Conservation (phyloP, 30 jellyfish, hydroid and myxozoan species). For the Aurelia sp. region DNA sequence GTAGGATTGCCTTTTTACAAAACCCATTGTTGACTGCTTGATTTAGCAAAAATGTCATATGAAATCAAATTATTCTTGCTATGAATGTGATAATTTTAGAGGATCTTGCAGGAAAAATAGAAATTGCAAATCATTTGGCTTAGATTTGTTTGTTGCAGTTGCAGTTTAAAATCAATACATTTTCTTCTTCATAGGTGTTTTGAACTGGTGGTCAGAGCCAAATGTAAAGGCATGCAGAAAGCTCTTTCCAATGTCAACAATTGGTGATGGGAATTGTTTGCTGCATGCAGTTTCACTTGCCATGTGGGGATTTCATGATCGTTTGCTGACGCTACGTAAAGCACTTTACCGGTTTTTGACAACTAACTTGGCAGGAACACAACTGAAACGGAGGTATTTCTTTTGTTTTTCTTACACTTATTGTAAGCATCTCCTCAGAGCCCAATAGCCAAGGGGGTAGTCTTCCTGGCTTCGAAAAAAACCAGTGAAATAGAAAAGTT, state of each 20-base stretch:
- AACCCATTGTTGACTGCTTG: too few relatives aligned
- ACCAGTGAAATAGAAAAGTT: too few relatives aligned
- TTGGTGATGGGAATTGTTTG: slow-evolving; percentile 97
- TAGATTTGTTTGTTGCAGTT: not conserved
- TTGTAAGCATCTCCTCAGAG: too few relatives aligned
- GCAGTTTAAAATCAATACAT: not conserved
- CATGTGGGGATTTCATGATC: slow-evolving; percentile 97
- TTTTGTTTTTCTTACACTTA: too few relatives aligned
- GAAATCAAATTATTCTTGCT: too few relatives aligned
- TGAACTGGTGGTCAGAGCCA: slow-evolving; percentile 95
- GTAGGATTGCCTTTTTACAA: too few relatives aligned
- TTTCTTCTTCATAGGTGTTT: slow-evolving; percentile 54
- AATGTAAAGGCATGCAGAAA: slow-evolving; percentile 80
- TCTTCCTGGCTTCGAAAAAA: too few relatives aligned
- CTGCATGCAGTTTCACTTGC: slow-evolving; percentile 96
- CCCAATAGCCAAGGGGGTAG: too few relatives aligned
- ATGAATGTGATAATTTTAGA: not conserved
- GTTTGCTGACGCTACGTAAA: slow-evolving; percentile 80
- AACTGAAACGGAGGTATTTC: slow-evolving; percentile 70
- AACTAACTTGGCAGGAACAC: slow-evolving; percentile 52
- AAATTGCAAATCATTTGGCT: not conserved
- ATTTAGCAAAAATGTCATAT: too few relatives aligned
- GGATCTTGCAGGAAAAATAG: not conserved
- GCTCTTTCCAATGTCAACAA: slow-evolving; percentile 89
- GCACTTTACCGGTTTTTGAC: slow-evolving; percentile 71